phyloP scores from a whole-genome alignment of 2,113 vertebrate species.

The Vombatus ursinus region DNA sequence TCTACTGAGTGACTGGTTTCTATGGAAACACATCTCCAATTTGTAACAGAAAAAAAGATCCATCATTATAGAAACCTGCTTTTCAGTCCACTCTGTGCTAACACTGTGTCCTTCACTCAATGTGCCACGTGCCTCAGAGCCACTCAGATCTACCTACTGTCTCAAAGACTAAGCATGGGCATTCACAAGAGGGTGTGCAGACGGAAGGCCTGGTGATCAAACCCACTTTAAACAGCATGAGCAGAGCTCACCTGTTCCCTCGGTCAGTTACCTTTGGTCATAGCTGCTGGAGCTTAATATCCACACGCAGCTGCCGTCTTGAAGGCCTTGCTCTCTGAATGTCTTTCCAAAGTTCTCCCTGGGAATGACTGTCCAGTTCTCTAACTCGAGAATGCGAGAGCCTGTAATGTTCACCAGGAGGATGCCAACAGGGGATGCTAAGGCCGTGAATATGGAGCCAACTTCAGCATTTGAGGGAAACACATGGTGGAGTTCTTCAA shows the following conservation, averaged over 20 bases:
- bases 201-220: too few relatives aligned
- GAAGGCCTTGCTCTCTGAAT: slow-evolving; percentile 87
- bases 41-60: background rate
- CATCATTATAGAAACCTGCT: background rate
- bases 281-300: slow-evolving; percentile 83
- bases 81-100: too few relatives aligned
- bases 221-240: too few relatives aligned
- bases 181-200: background rate
- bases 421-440: slow-evolving; percentile 81
- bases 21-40: background rate
- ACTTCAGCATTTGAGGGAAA: slow-evolving; percentile 79
- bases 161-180: background rate
- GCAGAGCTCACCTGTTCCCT: too few relatives aligned
- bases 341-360: slow-evolving; percentile 88
- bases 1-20: background rate
- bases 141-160: too few relatives aligned
- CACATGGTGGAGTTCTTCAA: slow-evolving; percentile 74
- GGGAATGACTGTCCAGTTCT: slow-evolving; percentile 87
- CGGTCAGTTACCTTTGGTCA: slow-evolving; percentile 85
- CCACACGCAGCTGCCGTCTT: slow-evolving; percentile 89
- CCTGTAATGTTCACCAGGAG: slow-evolving; percentile 71
- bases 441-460: slow-evolving; percentile 65
- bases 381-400: slow-evolving; percentile 45
- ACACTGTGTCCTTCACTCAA: too few relatives aligned
- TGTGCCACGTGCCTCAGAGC: too few relatives aligned